Percentiles rank a stretch among this genome's conserved stretches.
Evolutionary conservation across 2,113 vertebrate genomes (phyloP).

Genomic region (Hassar affinis): DNA sequence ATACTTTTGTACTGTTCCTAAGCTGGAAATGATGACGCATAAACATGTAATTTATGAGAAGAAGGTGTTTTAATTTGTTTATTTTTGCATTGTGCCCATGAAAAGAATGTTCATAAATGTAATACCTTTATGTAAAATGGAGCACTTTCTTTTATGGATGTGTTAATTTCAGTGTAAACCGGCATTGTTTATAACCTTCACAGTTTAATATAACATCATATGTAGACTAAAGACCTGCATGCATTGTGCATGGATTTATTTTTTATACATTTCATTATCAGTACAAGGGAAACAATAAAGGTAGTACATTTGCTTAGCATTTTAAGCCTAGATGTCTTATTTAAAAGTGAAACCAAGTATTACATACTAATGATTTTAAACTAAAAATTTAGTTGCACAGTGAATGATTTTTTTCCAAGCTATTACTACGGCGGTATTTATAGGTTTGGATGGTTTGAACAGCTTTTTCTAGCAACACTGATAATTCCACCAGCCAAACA

Average conservation of each 20-base stretch:
- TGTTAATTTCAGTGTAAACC: slow-evolving; percentile 58
- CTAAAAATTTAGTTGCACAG: not conserved
- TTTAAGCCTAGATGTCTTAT: slow-evolving; percentile 52
- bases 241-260: slow-evolving; percentile 57
- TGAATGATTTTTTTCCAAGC: slow-evolving; percentile 48
- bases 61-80: slow-evolving; percentile 1
- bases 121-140: slow-evolving; percentile 43
- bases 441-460: slow-evolving; percentile 32
- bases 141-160: slow-evolving; percentile 60
- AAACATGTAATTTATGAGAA: slow-evolving; percentile 48
- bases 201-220: slow-evolving; percentile 41
- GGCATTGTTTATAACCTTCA: slow-evolving; percentile 28
- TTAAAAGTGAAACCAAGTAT: slow-evolving; percentile 29
- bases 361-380: not conserved
- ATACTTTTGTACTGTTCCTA: slow-evolving; percentile 63
- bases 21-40: slow-evolving; percentile 45
- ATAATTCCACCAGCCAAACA: not conserved
- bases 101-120: slow-evolving; percentile 42
- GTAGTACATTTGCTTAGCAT: slow-evolving; percentile 47
- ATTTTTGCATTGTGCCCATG: slow-evolving; percentile 16
- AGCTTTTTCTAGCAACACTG: slow-evolving; percentile 36
- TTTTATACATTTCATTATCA: slow-evolving; percentile 60
- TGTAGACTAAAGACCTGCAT: slow-evolving; percentile 42
- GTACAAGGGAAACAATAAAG: slow-evolving; percentile 17
- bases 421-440: slow-evolving; percentile 60